Base-by-base conservation (phyloP, 2,888 invertebrate genomes). In the Sialis lutaria region DNA sequence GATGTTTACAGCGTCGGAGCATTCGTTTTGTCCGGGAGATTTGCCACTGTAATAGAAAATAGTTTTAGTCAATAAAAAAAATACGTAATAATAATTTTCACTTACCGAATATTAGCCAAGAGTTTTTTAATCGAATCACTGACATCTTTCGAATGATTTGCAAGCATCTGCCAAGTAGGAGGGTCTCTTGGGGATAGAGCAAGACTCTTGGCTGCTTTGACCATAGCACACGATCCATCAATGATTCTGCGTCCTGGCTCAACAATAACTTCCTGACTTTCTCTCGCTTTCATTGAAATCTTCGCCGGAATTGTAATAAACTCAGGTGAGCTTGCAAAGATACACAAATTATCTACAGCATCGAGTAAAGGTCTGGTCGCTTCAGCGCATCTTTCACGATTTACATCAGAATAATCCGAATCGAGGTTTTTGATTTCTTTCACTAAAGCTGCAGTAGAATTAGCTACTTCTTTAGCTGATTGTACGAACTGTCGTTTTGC, bases 401-500 rank as follows among this genome's bases (percentile, higher is more conserved):
- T 86, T 32, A 73, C 73, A 54, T 85, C 82, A 9, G 80, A 82
- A 56, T 89, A 91, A 57, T 90, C 84, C 33, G 78, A 75, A 64
- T 96, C 95, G 33, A 85, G 64, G 1, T 78, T 82, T 69, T 96
- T 97, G 57, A 97, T 95, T 63, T 92, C 88, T 64, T 88, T 90
- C 13, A 98, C 96, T 13, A 98, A 74, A 52, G 81, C 79, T 0
- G 95, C 89, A 1, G 98, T 98, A 12, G 89, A 89, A 65, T 90
- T 90, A 44, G 97, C 97, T 2, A 98, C 92, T 58, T 96, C 93
- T 64, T 95, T 93, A 47, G 97, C 97, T 53, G 91, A 87, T 62
- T 96, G 92, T 47, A 98, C 95, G 65, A 98, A 96, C 65, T 95
- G 95, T 33, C 93, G 69, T 68, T 96, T 96, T 48, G 92, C 92